Conservation (phyloP, 23 tunicate species). For the Styela plicata region DNA sequence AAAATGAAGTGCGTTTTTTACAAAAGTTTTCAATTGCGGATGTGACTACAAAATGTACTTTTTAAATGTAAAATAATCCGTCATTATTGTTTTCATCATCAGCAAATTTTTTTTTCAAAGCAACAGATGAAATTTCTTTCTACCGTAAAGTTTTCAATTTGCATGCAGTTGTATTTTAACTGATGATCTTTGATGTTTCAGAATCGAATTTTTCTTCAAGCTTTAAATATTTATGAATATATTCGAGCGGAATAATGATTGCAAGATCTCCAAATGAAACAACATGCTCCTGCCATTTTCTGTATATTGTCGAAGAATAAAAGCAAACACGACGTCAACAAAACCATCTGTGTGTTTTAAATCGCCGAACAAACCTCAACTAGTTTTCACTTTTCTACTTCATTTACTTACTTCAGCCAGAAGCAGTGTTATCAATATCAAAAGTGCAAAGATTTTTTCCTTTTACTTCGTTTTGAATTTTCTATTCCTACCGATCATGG, state of each 20-base stretch:
- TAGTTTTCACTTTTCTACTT: background rate
- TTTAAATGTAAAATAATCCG: no score
- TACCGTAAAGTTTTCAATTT: no score
- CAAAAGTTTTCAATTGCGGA: no score
- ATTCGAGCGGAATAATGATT: background rate
- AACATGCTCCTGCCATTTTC: background rate
- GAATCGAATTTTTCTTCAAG: no score
- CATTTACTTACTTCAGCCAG: background rate
- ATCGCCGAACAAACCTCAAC: background rate
- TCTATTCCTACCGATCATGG: background rate
- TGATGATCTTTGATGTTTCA: no score
- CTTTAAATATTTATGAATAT: background rate
- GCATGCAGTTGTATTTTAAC: no score
- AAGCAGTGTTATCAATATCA: background rate
- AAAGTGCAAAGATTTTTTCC: background rate
- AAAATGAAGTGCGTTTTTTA: no score
- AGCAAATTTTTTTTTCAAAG: no score
- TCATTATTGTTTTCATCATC: no score
- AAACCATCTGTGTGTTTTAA: background rate
- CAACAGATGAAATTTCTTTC: no score
- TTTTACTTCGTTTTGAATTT: background rate
- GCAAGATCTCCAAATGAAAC: background rate
- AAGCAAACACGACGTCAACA: background rate
- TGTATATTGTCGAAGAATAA: background rate
- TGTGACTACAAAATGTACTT: no score